Evolutionary conservation across 2,888 invertebrate species (phyloP).

Genomic region (Agrenia bidenticulata): DNA sequence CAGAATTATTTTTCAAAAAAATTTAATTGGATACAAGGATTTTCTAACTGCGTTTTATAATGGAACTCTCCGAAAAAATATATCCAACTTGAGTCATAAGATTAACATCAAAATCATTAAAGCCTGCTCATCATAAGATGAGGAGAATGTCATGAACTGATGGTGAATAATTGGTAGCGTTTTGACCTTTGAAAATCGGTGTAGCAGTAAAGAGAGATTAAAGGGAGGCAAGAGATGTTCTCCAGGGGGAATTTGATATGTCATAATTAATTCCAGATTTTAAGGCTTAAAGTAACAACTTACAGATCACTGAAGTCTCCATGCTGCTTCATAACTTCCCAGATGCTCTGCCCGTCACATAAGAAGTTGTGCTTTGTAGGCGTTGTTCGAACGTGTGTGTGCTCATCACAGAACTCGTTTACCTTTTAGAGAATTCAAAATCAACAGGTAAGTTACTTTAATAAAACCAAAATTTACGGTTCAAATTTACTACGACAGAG

Average conservation of each 20-base stretch:
- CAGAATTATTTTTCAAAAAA: too few relatives aligned
- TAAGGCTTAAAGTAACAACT: constrained; percentile 33
- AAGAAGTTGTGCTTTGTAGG: constrained; percentile 69
- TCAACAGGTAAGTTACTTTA: constrained; percentile 35
- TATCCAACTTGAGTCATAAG: too few relatives aligned
- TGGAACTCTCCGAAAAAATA: too few relatives aligned
- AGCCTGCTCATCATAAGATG: too few relatives aligned
- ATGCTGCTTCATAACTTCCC: constrained; percentile 64
- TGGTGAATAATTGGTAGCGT: neutral
- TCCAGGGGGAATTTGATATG: neutral
- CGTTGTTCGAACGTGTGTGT: constrained; percentile 64
- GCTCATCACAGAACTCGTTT: constrained; percentile 66
- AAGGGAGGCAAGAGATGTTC: neutral
- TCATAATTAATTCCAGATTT: constrained; percentile 3
- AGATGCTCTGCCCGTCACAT: constrained; percentile 64
- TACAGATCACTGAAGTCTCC: constrained; percentile 59
- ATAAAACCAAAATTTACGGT: constrained; percentile 8
- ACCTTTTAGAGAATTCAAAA: constrained; percentile 55
- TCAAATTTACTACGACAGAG: neutral
- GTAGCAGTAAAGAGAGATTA: neutral
- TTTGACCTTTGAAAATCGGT: neutral
- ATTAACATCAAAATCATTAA: too few relatives aligned
- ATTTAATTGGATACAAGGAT: too few relatives aligned
- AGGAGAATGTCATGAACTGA: too few relatives aligned
- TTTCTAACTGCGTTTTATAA: too few relatives aligned